A percentile compares a stretch with the other conserved stretches of the same genome.
Conservation (phyloP, 2,113 vertebrate genomes). For the Aptenodytes forsteri region DNA sequence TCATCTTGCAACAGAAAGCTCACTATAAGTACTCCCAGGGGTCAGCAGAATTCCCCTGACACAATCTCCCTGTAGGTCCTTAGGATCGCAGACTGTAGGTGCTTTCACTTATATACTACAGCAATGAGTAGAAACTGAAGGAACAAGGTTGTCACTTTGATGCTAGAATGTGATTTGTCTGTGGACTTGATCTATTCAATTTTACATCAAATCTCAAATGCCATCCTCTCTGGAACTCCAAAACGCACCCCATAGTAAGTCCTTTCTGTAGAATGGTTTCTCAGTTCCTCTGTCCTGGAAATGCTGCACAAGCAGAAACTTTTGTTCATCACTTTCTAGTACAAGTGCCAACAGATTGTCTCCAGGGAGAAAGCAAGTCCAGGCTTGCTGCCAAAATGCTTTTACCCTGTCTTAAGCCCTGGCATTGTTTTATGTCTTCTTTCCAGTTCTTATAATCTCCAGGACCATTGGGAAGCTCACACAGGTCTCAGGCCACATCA, state of each 20-base stretch:
- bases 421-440: not conserved
- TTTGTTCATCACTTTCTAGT: not conserved
- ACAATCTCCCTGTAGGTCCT: fast-evolving
- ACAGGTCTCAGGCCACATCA: not conserved
- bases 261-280: not conserved
- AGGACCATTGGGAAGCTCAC: not conserved
- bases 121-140: not conserved
- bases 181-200: not conserved
- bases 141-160: not conserved
- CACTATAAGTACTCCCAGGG: not conserved
- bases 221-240: not conserved
- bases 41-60: not conserved
- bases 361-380: not conserved
- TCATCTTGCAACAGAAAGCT: not conserved
- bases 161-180: not conserved
- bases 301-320: not conserved
- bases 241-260: fast-evolving
- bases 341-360: not conserved
- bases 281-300: not conserved
- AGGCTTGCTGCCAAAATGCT: not conserved
- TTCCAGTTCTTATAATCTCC: not conserved
- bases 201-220: not conserved
- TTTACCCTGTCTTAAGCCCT: not conserved
- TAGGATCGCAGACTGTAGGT: not conserved
- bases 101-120: not conserved